Percentiles rank a stretch among this genome's conserved stretches.
Conservation (phyloP, 2,797 vertebrate species). For the Melanogrammus aeglefinus region DNA sequence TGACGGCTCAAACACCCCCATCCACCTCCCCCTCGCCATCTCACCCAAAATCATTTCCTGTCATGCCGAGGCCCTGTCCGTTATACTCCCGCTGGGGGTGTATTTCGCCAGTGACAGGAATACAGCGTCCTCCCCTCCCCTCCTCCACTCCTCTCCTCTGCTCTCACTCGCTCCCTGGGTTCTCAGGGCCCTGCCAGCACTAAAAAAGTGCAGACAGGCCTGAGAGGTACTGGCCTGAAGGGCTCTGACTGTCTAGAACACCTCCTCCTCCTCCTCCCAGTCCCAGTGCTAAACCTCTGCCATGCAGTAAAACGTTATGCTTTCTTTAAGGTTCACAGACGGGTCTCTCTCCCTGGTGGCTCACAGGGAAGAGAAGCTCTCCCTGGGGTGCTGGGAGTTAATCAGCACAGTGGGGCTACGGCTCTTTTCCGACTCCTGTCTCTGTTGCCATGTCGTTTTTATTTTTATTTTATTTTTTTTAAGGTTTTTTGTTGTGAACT, state of each 20-base stretch:
- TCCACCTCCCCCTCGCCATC: constrained; percentile 47
- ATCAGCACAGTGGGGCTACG: constrained; percentile 54
- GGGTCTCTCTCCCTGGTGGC: constrained; percentile 65
- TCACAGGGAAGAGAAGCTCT: constrained; percentile 57
- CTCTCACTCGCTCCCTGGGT: constrained; percentile 39
- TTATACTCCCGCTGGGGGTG: constrained; percentile 68
- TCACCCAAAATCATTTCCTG: constrained; percentile 68
- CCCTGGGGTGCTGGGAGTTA: constrained; percentile 73
- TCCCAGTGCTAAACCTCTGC: constrained; percentile 34
- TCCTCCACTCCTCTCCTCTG: constrained; percentile 21
- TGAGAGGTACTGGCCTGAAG: constrained; percentile 60
- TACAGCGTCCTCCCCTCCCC: constrained; percentile 66
- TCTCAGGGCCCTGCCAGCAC: constrained; percentile 58
- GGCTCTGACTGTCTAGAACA: constrained; percentile 34
- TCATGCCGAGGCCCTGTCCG: constrained; percentile 66
- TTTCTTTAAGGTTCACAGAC: constrained; percentile 75
- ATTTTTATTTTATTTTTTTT: background rate
- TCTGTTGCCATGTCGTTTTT: constrained; percentile 32
- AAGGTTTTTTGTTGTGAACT: constrained; percentile 5
- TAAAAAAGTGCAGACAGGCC: constrained; percentile 66
- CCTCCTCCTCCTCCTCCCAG: constrained; percentile 25
- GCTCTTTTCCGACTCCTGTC: constrained; percentile 50
- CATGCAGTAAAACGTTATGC: constrained; percentile 75
- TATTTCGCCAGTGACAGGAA: constrained; percentile 76
- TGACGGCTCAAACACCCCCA: constrained; percentile 9